A percentile compares a stretch with the other conserved stretches of the same genome.
phyloP scores from a whole-genome alignment of 2,797 vertebrate species.

The Myoxocephalus aenaeus region DNA sequence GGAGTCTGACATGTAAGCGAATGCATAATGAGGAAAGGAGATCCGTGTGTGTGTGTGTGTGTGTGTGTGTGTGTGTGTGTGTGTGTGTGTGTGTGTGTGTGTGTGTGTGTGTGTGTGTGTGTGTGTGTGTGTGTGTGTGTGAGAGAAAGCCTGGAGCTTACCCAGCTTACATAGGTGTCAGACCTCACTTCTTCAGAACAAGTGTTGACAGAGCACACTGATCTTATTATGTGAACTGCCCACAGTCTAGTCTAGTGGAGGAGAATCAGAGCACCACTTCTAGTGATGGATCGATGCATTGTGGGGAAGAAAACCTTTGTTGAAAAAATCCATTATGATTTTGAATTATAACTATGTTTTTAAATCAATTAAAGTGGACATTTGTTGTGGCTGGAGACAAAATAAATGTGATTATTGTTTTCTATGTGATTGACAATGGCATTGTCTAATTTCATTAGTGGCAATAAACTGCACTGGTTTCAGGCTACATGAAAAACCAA shows the following conservation, averaged over 20 bases:
- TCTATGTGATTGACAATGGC: background rate
- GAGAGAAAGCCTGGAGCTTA: conserved; percentile 63
- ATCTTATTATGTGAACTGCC: conserved; percentile 59
- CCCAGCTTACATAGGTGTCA: conserved; percentile 68
- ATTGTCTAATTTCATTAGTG: background rate
- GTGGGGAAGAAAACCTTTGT: background rate
- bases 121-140: conserved; percentile 25
- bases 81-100: conserved; percentile 29
- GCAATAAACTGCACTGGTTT: background rate
- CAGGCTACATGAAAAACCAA: background rate
- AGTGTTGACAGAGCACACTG: conserved; percentile 65
- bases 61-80: conserved; percentile 34
- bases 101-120: conserved; percentile 37
- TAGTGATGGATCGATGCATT: background rate
- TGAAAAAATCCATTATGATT: conserved; percentile 6
- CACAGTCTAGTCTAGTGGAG: conserved; percentile 25
- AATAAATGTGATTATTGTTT: background rate
- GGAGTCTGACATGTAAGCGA: conserved; percentile 57
- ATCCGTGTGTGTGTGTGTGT: conserved; percentile 39
- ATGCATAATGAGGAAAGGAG: conserved; percentile 57
- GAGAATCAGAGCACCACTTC: background rate
- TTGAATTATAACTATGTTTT: background rate
- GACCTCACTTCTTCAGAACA: conserved; percentile 69
- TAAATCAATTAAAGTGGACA: background rate
- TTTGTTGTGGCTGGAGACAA: background rate